Conservation (phyloP, 1,140 invertebrate genomes). For the Pristionchus pacificus region DNA sequence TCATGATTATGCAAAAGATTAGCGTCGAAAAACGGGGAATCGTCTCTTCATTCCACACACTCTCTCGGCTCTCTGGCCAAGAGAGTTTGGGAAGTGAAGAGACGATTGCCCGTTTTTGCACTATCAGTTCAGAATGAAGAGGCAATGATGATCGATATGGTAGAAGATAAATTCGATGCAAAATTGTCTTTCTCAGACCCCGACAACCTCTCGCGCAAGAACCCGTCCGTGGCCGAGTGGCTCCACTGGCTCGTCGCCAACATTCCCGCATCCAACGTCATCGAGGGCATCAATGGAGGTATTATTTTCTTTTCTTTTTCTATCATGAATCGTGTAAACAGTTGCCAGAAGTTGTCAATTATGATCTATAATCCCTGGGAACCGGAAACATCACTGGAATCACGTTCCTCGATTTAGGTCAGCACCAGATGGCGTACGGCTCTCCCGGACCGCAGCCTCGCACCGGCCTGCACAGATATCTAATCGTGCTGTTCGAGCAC, state of each 20-base stretch:
- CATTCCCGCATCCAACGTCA: slow-evolving; percentile 54
- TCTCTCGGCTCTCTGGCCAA: slow-evolving; percentile 8
- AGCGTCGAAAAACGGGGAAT: neutral
- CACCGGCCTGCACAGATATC: slow-evolving; percentile 54
- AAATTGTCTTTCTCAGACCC: too few relatives aligned
- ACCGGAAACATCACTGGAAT: slow-evolving; percentile 9
- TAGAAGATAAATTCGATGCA: too few relatives aligned
- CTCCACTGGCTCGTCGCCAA: slow-evolving; percentile 55
- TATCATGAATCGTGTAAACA: slow-evolving; percentile 3
- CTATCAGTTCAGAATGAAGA: neutral
- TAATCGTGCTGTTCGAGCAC: slow-evolving; percentile 56
- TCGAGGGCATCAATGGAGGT: slow-evolving; percentile 53
- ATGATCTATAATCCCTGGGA: slow-evolving; percentile 2
- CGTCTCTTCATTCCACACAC: neutral
- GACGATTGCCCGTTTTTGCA: neutral
- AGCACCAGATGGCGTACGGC: slow-evolving; percentile 57
- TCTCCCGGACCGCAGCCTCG: slow-evolving; percentile 50
- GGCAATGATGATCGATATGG: too few relatives aligned
- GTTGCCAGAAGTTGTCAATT: slow-evolving; percentile 11
- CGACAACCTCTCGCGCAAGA: slow-evolving; percentile 54
- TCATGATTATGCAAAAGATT: neutral
- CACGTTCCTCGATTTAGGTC: slow-evolving; percentile 31
- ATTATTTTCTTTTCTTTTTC: slow-evolving; percentile 1
- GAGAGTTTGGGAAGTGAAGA: neutral
- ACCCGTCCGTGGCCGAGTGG: slow-evolving; percentile 56